Conservation (phyloP, 2,888 invertebrate species). For the Pasiphila rectangulata region DNA sequence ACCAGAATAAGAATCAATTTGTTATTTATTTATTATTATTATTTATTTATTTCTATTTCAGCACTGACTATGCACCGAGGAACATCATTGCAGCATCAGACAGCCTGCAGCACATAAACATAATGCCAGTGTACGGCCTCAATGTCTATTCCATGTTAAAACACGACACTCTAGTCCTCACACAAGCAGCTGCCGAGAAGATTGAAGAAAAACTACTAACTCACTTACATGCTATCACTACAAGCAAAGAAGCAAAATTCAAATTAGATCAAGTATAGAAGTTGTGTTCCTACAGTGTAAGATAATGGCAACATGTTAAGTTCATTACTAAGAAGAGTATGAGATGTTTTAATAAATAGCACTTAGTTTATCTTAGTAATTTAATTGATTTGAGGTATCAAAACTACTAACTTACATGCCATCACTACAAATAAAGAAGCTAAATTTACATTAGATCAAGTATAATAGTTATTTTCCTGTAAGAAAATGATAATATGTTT, state of each 20-base stretch:
- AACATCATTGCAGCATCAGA: conserved; percentile 93
- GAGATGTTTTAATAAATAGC: conserved; percentile 13
- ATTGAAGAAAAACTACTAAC: conserved; percentile 89
- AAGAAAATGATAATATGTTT: neutral
- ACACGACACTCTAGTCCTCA: conserved; percentile 95
- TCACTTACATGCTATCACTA: conserved; percentile 84
- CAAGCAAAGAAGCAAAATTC: conserved; percentile 69
- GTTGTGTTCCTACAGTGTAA: neutral
- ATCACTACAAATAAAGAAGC: conserved; percentile 67
- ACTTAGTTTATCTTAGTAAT: conserved; percentile 1
- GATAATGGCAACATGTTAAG: neutral
- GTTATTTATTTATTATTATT: no score
- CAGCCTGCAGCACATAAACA: conserved; percentile 88
- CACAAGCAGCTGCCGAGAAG: conserved; percentile 89
- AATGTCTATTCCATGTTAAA: conserved; percentile 99
- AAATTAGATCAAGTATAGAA: conserved; percentile 82
- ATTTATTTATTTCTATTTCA: conserved; percentile 49
- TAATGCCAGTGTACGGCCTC: conserved; percentile 97
- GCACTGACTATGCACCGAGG: conserved; percentile 91
- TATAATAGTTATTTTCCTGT: conserved; percentile 41
- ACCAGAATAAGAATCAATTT: no score
- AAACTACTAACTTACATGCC: conserved; percentile 1
- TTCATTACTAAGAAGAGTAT: neutral
- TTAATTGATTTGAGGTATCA: conserved; percentile 13
- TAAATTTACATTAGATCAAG: conserved; percentile 84